Evolutionary conservation across 1,140 invertebrate genomes (phyloP).

Genomic region (Magallana gigas): DNA sequence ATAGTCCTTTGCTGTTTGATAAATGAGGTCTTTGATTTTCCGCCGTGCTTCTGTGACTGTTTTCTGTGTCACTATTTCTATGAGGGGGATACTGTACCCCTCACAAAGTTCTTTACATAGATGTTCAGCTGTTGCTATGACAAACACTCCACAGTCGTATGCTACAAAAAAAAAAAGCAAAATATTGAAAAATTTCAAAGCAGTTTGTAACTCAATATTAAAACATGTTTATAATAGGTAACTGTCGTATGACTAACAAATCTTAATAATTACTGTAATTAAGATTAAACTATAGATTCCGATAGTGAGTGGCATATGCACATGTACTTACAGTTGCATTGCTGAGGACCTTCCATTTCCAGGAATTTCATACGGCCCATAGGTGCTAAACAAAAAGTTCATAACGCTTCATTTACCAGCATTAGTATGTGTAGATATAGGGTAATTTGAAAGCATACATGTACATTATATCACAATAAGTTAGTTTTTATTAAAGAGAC

Average conservation of each 20-base stretch:
- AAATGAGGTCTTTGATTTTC: conserved; percentile 68
- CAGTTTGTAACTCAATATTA: too few relatives aligned
- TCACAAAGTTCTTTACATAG: conserved; percentile 74
- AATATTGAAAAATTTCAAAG: too few relatives aligned
- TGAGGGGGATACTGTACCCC: conserved; percentile 64
- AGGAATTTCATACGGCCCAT: conserved; percentile 71
- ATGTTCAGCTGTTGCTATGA: conserved; percentile 74
- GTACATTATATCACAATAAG: too few relatives aligned
- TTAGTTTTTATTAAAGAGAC: too few relatives aligned
- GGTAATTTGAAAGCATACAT: too few relatives aligned
- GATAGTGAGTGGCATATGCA: not conserved
- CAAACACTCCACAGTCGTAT: conserved; percentile 75
- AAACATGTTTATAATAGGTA: too few relatives aligned
- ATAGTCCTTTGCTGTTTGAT: conserved; percentile 62
- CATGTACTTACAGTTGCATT: conserved; percentile 68
- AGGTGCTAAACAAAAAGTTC: conserved; percentile 64
- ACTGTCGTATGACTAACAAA: too few relatives aligned
- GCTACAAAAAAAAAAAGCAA: conserved; percentile 58
- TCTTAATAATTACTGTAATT: too few relatives aligned
- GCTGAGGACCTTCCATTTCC: conserved; percentile 72
- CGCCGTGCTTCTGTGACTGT: conserved; percentile 63
- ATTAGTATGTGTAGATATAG: too few relatives aligned
- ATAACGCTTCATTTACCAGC: too few relatives aligned
- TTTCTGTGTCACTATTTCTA: conserved; percentile 66
- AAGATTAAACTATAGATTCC: too few relatives aligned